Percentiles rank a stretch among this genome's conserved stretches.
These are phyloP conservation scores for Pygocentrus nattereri DNA, from an alignment of 2,797 vertebrate genomes.

Conservation along the genomic window DNA sequence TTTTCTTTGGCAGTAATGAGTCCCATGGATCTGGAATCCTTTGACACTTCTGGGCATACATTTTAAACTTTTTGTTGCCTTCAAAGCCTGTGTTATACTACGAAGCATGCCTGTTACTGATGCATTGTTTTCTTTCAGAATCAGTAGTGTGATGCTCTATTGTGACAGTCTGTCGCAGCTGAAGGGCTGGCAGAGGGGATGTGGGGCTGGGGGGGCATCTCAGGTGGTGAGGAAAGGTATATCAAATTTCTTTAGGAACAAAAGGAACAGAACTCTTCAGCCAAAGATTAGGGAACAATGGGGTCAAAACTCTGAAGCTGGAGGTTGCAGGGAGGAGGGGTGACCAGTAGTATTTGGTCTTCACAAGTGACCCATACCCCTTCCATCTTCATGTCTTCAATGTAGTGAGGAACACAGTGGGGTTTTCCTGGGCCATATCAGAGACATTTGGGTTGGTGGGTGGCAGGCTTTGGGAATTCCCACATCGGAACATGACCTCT, in stretches of 20 bases:
- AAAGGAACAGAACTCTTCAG: conserved; percentile 35
- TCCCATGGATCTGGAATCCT: conserved; percentile 5
- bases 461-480: background rate
- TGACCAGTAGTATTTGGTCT: background rate
- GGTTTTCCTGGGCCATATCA: background rate
- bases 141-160: background rate
- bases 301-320: background rate
- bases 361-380: background rate
- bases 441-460: background rate
- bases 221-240: conserved; percentile 12
- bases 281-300: conserved; percentile 6
- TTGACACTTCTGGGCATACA: background rate
- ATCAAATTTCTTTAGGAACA: conserved; percentile 38
- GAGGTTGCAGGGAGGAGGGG: too few relatives aligned
- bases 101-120: background rate
- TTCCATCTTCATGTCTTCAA: background rate
- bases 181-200: background rate
- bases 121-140: background rate
- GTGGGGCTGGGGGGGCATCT: background rate
- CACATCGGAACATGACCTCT: background rate
- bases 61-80: background rate
- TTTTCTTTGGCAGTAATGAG: background rate
- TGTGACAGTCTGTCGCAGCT: background rate
- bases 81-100: background rate
- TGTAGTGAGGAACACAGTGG: background rate